Base-by-base conservation (phyloP, 1,140 invertebrate species). In the Phortica variegata region DNA sequence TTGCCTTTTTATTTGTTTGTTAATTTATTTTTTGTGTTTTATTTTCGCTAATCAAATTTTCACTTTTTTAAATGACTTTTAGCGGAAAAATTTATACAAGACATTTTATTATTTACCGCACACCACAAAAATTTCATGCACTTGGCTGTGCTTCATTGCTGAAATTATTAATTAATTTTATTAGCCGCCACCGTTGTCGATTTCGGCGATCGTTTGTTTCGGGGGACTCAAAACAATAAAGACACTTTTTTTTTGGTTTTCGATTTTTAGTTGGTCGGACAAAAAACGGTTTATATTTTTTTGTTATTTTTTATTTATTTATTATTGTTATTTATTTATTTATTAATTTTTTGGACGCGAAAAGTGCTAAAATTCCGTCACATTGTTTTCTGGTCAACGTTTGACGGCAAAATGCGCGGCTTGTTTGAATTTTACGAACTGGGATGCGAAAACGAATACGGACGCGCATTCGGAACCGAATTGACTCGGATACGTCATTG, bases 381-480 rank as follows among this genome's bases (percentile, higher is more conserved):
- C 36, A 38, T 38, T 16, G 36, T 38, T 17, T 60, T 60, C 60
- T 66, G 63, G 52, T 60, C 63, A 68, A 68, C 63, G 63, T 60
- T 68, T 60, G 57, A 57, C 49, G 63, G 63, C 63, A 56, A 68
- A 68, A 63, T 68, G 63, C 63, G 63, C 63, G 54, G 61, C 60
- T 60, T 34, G 53, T 50, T 53, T 51, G 56, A 59, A 65, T 38
- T 9, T 6, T 16, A 17, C 16, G 12, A 16, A 38, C 33, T 7
- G 33, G 4, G 33, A 36, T 17, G 39, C 43, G 43, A 32, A 47
- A 16, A 21, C 29, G 43, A 20, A 33, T 17, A 26, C 19, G 16
- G 19, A 37, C 31, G 21, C 43, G 36, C 52, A 43, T 34, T 38
- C 26, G 39, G 16, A 41, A 38, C 8, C 31, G 37, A 9, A 18